These are phyloP conservation scores for Drosophila limbata DNA, from an alignment of 2,888 invertebrate species.

Conservation along the genomic window DNA sequence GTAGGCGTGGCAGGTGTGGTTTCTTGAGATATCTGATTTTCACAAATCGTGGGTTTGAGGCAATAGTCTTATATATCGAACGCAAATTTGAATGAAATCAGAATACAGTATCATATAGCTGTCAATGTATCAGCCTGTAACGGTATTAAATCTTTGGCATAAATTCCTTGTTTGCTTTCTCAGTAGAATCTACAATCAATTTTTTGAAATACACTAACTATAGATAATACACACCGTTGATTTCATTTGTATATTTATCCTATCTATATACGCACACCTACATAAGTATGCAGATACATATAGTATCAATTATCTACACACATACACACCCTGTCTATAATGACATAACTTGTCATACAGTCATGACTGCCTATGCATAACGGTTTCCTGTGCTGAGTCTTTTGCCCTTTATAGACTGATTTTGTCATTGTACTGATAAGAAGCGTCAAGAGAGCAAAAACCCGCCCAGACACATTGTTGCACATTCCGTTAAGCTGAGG, in stretches of 20 bases:
- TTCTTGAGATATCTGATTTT: neutral
- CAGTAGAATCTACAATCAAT: neutral
- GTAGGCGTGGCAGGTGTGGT: no score
- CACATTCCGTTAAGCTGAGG: conserved; percentile 13
- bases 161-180: neutral
- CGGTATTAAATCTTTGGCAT: no score
- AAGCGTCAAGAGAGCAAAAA: neutral
- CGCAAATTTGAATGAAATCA: neutral
- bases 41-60: neutral
- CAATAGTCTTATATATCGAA: neutral
- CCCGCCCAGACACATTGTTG: conserved; percentile 30
- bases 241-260: conserved; percentile 29
- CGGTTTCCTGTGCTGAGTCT: conserved; percentile 43
- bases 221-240: conserved; percentile 2
- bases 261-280: conserved; percentile 7
- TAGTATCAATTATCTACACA: conserved; percentile 19
- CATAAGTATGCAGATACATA: neutral
- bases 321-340: conserved; percentile 42
- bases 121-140: neutral
- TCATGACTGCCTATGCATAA: conserved; percentile 28
- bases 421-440: conserved; percentile 53
- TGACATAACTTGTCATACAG: conserved; percentile 57
- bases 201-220: neutral
- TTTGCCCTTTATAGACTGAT: conserved; percentile 51
- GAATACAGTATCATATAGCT: no score